These are phyloP conservation scores for Eupithecia exiguata DNA, from an alignment of 2,888 invertebrate species.

Conservation along the genomic window DNA sequence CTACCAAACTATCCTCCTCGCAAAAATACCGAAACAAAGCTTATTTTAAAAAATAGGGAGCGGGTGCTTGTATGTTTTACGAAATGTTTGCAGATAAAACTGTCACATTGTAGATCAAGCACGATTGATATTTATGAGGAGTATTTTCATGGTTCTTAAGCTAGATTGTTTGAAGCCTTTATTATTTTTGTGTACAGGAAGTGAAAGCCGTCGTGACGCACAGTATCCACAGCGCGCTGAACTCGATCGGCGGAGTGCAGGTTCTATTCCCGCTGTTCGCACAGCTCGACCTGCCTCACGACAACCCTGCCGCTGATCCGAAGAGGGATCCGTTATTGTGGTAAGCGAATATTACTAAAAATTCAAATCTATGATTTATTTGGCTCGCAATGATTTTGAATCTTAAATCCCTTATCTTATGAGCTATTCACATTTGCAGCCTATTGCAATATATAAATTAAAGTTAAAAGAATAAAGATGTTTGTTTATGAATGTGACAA, in stretches of 20 bases:
- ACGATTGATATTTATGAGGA: background rate
- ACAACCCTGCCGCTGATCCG: slow-evolving; percentile 90
- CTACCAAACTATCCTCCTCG: background rate
- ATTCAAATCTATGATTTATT: background rate
- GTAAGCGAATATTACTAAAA: slow-evolving; percentile 79
- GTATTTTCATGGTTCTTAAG: background rate
- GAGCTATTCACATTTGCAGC: background rate
- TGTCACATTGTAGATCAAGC: background rate
- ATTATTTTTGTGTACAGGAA: slow-evolving; percentile 86
- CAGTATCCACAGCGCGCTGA: slow-evolving; percentile 99
- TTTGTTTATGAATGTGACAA: too few relatives aligned
- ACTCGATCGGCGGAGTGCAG: slow-evolving; percentile 99
- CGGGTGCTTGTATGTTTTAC: too few relatives aligned
- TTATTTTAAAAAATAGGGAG: too few relatives aligned
- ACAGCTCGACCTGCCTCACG: slow-evolving; percentile 97
- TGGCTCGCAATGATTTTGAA: background rate
- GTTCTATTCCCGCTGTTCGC: slow-evolving; percentile 99
- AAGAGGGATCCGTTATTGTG: slow-evolving; percentile 95
- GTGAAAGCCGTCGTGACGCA: slow-evolving; percentile 99
- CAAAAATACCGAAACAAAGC: too few relatives aligned
- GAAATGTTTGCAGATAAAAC: background rate
- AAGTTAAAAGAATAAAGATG: too few relatives aligned
- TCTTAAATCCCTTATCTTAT: background rate
- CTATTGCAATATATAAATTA: too few relatives aligned
- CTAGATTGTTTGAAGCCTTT: background rate